These are phyloP conservation scores for Neomorphus geoffroyi DNA, from an alignment of 2,797 vertebrate species.

Conservation along the genomic window DNA sequence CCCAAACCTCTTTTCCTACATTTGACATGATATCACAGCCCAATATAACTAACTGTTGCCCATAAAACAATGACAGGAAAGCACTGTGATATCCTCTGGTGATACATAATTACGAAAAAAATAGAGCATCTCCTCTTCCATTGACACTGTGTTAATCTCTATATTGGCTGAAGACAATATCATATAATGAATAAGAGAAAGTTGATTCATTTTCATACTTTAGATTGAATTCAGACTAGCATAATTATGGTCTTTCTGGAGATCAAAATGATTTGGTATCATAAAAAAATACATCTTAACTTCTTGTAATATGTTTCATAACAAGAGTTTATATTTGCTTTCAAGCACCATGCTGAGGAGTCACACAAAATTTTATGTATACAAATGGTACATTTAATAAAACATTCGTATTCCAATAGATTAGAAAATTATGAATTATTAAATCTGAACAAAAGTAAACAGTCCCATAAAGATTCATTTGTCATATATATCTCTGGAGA, in stretches of 20 bases:
- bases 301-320: neutral
- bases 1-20: neutral
- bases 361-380: neutral
- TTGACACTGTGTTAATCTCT: neutral
- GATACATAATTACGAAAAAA: neutral
- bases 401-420: neutral
- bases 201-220: conserved; percentile 45
- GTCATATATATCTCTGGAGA: neutral
- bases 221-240: conserved; percentile 25
- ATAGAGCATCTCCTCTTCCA: neutral
- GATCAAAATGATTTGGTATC: conserved; percentile 27
- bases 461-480: neutral
- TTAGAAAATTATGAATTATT: neutral
- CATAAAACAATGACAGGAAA: neutral
- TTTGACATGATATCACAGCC: neutral
- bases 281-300: conserved; percentile 1
- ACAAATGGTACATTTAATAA: neutral
- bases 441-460: neutral
- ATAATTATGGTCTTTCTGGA: conserved; percentile 56
- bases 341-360: neutral
- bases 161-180: conserved; percentile 38
- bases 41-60: neutral
- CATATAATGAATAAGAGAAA: conserved; percentile 20
- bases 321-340: neutral
- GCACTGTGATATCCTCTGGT: neutral